Evolutionary conservation across 2,113 vertebrate species (phyloP).

Genomic region (Lampris incognitus): DNA sequence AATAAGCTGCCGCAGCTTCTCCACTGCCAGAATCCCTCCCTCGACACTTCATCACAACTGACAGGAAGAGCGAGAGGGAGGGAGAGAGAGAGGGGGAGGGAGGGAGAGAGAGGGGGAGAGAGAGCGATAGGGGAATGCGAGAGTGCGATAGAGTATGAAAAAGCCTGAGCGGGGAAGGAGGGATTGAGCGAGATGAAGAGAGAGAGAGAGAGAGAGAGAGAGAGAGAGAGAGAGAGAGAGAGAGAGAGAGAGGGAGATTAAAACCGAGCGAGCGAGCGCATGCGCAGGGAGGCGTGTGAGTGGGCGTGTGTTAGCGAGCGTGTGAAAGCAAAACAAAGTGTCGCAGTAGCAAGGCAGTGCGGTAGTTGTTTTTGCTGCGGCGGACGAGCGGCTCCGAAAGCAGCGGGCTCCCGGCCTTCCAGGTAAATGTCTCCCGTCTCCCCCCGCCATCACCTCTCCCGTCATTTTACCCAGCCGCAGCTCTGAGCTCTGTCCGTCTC

Average conservation of each 20-base stretch:
- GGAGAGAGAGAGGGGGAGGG: constrained; percentile 18
- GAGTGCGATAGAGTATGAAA: constrained; percentile 41
- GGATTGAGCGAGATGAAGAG: constrained; percentile 57
- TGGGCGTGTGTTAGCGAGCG: constrained; percentile 29
- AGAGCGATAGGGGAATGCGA: constrained; percentile 33
- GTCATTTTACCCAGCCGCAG: not conserved
- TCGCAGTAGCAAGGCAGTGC: constrained; percentile 79
- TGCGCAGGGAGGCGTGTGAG: constrained; percentile 67
- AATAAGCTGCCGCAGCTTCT: constrained; percentile 39
- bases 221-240: constrained; percentile 34
- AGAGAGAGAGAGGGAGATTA: constrained; percentile 39
- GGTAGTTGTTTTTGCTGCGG: constrained; percentile 51
- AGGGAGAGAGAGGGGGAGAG: constrained; percentile 29
- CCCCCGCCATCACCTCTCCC: constrained; percentile 11
- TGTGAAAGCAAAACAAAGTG: constrained; percentile 80
- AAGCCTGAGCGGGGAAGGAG: constrained; percentile 59
- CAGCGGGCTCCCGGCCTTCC: constrained; percentile 56
- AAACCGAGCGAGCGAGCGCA: constrained; percentile 62
- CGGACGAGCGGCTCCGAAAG: not conserved
- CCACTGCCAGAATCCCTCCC: constrained; percentile 28
- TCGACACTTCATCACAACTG: not conserved
- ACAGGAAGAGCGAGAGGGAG: constrained; percentile 27
- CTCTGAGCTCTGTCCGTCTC: not conserved
- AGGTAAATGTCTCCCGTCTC: constrained; percentile 60
- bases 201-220: constrained; percentile 48